Evolutionary conservation across 2,888 invertebrate genomes (phyloP), one percentile per base, ranked within the genome.

Genomic region (Acanthococcus lagerstroemiae): DNA sequence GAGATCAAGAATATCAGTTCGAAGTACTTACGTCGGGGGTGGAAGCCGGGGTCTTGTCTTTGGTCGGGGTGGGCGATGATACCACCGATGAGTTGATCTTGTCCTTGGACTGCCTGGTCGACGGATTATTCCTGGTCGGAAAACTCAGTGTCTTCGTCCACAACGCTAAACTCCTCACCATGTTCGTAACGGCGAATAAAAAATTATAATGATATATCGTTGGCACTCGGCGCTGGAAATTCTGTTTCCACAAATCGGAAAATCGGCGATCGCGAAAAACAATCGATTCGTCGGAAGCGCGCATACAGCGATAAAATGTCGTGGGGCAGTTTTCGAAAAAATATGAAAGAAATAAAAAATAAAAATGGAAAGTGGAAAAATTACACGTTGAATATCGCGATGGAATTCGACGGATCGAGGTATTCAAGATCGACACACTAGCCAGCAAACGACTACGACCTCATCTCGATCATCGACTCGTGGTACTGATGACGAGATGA

Each of bases 131-230:
- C 77, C 90, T 82, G 74, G 90, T 85, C 69, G 90, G 90, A 77
- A 90, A 90, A 82, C 90, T 90, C 76, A 90, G 81, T 72, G 90
- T 90, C 82, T 90, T 90, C 78, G 90, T 90, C 90, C 90, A 90
- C 81, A 90, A 88, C 69, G 89, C 84, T 74, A 90, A 80, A 80
- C 88, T 90, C 73, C 90, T 87, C 78, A 90, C 90, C 90, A 90
- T 90, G 37, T 46, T 57, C 7, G 17, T 30, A 9, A 22, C 52
- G 5, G 21, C 9, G 27, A 48, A 61, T 46, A 12, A 9, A 45
- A 21, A 50, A 25, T 19, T 12, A 60, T 45, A 45, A 17, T 5
- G 30, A n/a, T n/a, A n/a, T n/a, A n/a, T n/a, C n/a, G n/a, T n/a
- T n/a, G n/a, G n/a, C n/a, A n/a, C 17, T 48, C 15, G 44, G 45